A percentile compares a stretch with the other conserved stretches of the same genome.
Evolutionary conservation across 2,113 vertebrate genomes (phyloP).

Genomic region (Rhea pennata): DNA sequence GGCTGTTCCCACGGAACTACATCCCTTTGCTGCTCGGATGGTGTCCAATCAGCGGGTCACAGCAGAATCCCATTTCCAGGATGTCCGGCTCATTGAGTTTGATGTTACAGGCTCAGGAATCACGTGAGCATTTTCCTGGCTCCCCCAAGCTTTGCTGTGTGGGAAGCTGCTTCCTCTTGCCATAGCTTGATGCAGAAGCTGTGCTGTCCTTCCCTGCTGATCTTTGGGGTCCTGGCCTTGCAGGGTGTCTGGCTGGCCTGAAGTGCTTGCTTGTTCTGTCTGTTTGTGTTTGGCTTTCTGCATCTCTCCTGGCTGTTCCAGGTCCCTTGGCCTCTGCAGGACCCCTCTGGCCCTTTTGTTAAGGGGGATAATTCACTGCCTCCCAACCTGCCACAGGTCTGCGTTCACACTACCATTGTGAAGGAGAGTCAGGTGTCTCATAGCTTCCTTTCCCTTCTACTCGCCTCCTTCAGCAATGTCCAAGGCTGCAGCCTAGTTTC

Average conservation of each 20-base stretch:
- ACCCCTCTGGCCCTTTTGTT: neutral
- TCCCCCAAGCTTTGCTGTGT: neutral
- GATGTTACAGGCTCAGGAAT: conserved; percentile 86
- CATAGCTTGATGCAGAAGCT: neutral
- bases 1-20: conserved; percentile 58
- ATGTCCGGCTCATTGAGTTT: conserved; percentile 91
- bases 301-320: neutral
- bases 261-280: neutral
- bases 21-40: conserved; percentile 81
- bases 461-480: neutral
- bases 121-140: conserved; percentile 75
- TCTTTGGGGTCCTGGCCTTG: neutral
- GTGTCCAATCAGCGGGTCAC: conserved; percentile 86
- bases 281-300: neutral
- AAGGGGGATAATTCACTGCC: too few species aligned
- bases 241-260: neutral
- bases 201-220: neutral
- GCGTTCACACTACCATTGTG: neutral
- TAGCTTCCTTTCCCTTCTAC: neutral
- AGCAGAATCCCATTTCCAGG: conserved; percentile 87
- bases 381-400: neutral
- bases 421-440: neutral
- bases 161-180: neutral
- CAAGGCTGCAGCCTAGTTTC: neutral
- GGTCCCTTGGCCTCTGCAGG: too few species aligned